Evolutionary conservation across 2,888 invertebrate genomes (phyloP).

Genomic region (Amphiduros pacificus): DNA sequence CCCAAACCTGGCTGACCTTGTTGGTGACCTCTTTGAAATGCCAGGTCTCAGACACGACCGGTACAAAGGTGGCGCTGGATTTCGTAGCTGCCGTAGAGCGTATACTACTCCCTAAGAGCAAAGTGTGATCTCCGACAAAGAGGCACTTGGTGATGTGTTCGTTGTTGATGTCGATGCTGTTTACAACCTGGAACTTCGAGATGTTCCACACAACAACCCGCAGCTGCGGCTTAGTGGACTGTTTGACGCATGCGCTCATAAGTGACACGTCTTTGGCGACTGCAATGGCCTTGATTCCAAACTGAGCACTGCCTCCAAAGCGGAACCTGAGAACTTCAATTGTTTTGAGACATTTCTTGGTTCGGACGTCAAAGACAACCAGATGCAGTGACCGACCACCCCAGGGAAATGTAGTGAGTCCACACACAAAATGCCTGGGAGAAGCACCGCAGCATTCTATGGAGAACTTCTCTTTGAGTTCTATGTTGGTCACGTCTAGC

Average conservation of each 20-base stretch:
- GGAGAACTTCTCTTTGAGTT: constrained; percentile 27
- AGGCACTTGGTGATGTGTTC: constrained; percentile 26
- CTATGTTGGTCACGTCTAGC: constrained; percentile 21
- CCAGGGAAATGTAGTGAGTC: constrained; percentile 29
- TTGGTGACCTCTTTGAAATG: constrained; percentile 12
- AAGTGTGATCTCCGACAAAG: constrained; percentile 21
- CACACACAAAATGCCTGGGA: constrained; percentile 19
- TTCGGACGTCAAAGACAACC: constrained; percentile 25
- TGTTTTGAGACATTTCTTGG: constrained; percentile 26
- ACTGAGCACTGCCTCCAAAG: constrained; percentile 34
- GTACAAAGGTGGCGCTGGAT: neutral
- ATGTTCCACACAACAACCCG: constrained; percentile 26
- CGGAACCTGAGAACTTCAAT: constrained; percentile 31
- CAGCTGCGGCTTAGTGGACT: constrained; percentile 26
- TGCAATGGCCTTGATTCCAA: constrained; percentile 26
- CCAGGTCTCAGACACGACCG: constrained; percentile 10
- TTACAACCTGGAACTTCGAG: constrained; percentile 19
- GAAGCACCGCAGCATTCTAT: constrained; percentile 27
- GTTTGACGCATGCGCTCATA: constrained; percentile 28
- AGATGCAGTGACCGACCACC: constrained; percentile 31
- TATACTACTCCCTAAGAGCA: constrained; percentile 20
- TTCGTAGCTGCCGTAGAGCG: constrained; percentile 6
- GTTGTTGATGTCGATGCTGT: constrained; percentile 19
- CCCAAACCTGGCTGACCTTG: constrained; percentile 8
- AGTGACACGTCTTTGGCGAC: constrained; percentile 22